Conservation (phyloP, 2,888 invertebrate species). For the Drosophila histrio region DNA sequence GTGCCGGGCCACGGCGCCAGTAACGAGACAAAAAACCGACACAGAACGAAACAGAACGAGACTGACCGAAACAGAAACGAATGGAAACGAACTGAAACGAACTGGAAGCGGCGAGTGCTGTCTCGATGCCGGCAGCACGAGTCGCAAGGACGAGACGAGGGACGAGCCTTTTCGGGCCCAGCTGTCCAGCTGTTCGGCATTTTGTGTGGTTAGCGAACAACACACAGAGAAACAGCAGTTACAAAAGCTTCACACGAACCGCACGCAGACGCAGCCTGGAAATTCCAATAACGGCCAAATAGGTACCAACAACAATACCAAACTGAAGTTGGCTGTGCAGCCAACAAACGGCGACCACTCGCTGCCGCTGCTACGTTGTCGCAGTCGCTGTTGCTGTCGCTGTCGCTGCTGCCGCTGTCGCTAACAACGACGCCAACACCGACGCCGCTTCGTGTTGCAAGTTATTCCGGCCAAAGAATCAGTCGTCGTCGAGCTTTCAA, state of each 20-base stretch:
- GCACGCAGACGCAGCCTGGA: slow-evolving; percentile 69
- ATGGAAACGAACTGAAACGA: slow-evolving; percentile 29
- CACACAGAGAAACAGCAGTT: slow-evolving; percentile 23
- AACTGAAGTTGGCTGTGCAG: slow-evolving; percentile 64
- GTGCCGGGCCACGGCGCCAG: slow-evolving; percentile 50
- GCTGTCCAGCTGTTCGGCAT: slow-evolving; percentile 46
- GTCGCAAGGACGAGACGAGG: slow-evolving; percentile 33
- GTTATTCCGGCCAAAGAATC: slow-evolving; percentile 69
- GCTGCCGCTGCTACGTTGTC: slow-evolving; percentile 51
- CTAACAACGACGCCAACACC: neutral
- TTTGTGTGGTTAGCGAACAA: neutral
- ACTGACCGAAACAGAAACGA: slow-evolving; percentile 32
- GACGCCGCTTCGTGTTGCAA: slow-evolving; percentile 68
- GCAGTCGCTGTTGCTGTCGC: slow-evolving; percentile 23
- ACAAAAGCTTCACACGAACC: slow-evolving; percentile 40
- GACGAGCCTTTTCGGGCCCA: slow-evolving; percentile 53
- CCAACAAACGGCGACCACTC: slow-evolving; percentile 44
- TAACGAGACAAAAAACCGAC: slow-evolving; percentile 32
- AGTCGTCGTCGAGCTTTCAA: slow-evolving; percentile 84
- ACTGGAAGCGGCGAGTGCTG: slow-evolving; percentile 39
- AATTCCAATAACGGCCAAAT: slow-evolving; percentile 62
- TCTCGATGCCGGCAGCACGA: slow-evolving; percentile 44
- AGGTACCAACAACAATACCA: slow-evolving; percentile 15
- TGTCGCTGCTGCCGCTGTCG: slow-evolving; percentile 29
- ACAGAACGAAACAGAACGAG: slow-evolving; percentile 22